Base-by-base conservation (phyloP, 2,888 invertebrate genomes). In the Lithophane ornitopus region DNA sequence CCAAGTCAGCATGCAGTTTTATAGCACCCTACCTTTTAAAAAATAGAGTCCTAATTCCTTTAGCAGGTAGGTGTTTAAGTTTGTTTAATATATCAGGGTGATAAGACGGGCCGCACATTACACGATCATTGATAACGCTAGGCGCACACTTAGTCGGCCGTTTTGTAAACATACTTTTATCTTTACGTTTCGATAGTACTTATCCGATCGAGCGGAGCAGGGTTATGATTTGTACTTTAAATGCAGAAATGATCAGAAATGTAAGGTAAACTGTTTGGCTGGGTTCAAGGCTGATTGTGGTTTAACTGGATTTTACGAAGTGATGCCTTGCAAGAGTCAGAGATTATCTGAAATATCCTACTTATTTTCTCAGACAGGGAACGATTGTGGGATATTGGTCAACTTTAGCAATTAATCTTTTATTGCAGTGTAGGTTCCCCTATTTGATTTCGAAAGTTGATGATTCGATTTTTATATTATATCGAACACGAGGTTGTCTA, bases 141-240 rank as follows among this genome's bases (percentile, higher is more conserved):
- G 83, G 80, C 71, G 72, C 87, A 85, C 78, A 86, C 87, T 86
- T 85, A 84, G 86, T 79, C 72, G 76, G 63, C 41, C 88, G 88
- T 86, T 87, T 87, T 87, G 86, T 86, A 85, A 87, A 86, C 88
- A 87, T 70, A 81, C 41, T 56, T 78, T 87, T 86, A 86, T 86
- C 86, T 87, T 81, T 87, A 78, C 78, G 75, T 68, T 68, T 78
- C 39, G 88, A 86, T 86, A 83, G 63, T 76, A 75, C 59, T 73
- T 78, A 74, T 75, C 74, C 83, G 75, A 85, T 74, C 73, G 81
- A 39, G 68, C 76, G 70, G 74, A 84, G 81, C 46, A 69, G 54
- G 73, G 76, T 84, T 88, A 84, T 88, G 85, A 81, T 78, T 72
- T 81, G 62, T 74, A 54, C 16, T 81, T 68, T 28, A 26, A 26